Evolutionary conservation across 2,888 invertebrate genomes (phyloP).

Genomic region (Agrenia bidenticulata): DNA sequence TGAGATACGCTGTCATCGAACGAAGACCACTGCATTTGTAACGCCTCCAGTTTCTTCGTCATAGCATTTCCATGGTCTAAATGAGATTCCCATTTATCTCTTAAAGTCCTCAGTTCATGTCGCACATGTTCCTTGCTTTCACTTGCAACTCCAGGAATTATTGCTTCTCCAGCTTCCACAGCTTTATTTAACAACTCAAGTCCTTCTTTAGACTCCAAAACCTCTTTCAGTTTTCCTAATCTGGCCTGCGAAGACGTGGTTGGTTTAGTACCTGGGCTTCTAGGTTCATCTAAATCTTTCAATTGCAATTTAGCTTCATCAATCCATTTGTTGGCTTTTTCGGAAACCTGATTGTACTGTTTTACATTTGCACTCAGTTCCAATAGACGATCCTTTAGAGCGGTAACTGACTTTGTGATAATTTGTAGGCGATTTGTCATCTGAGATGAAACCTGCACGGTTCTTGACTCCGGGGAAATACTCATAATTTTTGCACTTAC

Average conservation of each 20-base stretch:
- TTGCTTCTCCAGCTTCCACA: conserved; percentile 81
- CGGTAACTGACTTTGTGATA: conserved; percentile 65
- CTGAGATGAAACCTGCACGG: conserved; percentile 77
- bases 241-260: conserved; percentile 11
- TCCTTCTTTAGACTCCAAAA: conserved; percentile 68
- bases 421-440: conserved; percentile 74
- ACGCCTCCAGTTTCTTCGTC: conserved; percentile 83
- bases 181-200: conserved; percentile 75
- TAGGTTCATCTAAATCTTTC: conserved; percentile 50
- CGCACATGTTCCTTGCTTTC: conserved; percentile 84
- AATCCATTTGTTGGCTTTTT: conserved; percentile 77
- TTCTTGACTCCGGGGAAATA: conserved; percentile 79
- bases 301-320: conserved; percentile 73
- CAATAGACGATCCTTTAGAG: conserved; percentile 70
- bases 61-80: conserved; percentile 80
- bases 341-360: conserved; percentile 67
- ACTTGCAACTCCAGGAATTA: conserved; percentile 82
- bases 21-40: conserved; percentile 84
- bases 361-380: conserved; percentile 71
- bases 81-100: conserved; percentile 80
- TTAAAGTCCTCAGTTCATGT: conserved; percentile 73
- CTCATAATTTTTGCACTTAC: conserved; percentile 72
- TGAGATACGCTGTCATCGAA: conserved; percentile 90
- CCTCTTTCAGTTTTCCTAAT: conserved; percentile 31
- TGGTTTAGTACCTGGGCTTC: conserved; percentile 62